Base-by-base conservation (phyloP, 2,888 invertebrate species). In the Epirrita christyi region DNA sequence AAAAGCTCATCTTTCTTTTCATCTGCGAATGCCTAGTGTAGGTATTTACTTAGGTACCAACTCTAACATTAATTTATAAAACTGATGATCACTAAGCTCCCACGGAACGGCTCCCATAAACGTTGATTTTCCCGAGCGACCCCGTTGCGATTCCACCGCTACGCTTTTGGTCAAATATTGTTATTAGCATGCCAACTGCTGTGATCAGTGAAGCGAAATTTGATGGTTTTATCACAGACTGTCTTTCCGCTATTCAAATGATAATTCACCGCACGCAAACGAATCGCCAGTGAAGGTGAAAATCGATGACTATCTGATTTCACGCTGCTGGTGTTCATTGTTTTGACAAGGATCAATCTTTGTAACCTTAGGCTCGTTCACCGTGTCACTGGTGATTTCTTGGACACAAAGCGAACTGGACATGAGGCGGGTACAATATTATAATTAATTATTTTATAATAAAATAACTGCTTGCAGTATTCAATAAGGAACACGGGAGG, bases 1-100 rank as follows among this genome's bases (percentile, higher is more conserved):
- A 88, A 85, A 75, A 75, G 70, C 63, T 70, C 83, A 85, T 87
- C 85, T 88, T 76, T 76, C 74, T 83, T 85, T 86, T 83, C 86
- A 86, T 85, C 84, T 81, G 73, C 77, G 76, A 73, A 71, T 66
- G 63, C 59, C 65, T 63, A 65, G 67, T 59, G 21, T 21, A 21
- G 2, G 2, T 21, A 21, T 4, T 4, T 21, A 21, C 21, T 3
- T 21, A 21, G 21, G 63, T 63, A 65, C n/a, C n/a, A n/a, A n/a
- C 55, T 55, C 49, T 64, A 63, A 58, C 59, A 65, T 55, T 52
- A 58, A 59, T 59, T 59, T 59, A 59, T 40, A 38, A 44, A 62
- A 57, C 54, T 55, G 51, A 44, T 48, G 37, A 64, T 52, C 55
- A 56, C 58, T 49, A 44, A 41, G 53, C 55, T 65, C 63, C 63